phyloP scores from a whole-genome alignment of 92 coral and sea anemone species.

The Galaxea fascicularis region DNA sequence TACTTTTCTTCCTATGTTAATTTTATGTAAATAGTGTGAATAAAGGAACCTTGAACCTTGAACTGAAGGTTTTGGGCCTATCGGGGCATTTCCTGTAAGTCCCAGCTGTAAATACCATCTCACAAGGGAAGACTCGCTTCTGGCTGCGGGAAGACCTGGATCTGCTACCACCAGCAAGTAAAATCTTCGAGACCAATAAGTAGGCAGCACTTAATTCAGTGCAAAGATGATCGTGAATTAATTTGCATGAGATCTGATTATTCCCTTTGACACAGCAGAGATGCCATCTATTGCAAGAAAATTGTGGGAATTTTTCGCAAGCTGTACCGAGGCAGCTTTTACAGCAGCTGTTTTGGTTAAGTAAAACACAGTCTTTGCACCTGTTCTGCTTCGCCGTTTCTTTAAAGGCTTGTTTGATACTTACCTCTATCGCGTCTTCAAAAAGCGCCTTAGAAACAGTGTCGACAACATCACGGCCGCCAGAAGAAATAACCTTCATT shows the following conservation, averaged over 20 bases:
- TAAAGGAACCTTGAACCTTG: too few species aligned
- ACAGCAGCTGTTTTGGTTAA: neutral
- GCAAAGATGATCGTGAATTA: too few species aligned
- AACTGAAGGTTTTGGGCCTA: neutral
- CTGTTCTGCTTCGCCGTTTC: neutral
- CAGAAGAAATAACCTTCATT: neutral
- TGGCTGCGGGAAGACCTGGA: too few species aligned
- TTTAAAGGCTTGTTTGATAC: too few species aligned
- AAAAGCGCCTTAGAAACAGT: neutral
- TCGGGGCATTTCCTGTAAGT: neutral
- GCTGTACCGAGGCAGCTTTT: constrained; percentile 3
- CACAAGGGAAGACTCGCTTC: too few species aligned
- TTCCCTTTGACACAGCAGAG: neutral
- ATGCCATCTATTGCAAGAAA: neutral
- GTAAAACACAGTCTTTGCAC: neutral
- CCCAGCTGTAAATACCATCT: too few species aligned
- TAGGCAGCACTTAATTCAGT: too few species aligned
- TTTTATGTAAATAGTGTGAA: too few species aligned
- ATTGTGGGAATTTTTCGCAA: neutral
- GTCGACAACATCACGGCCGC: neutral
- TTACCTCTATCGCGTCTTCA: neutral
- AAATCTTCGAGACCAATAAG: too few species aligned
- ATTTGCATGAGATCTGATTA: neutral
- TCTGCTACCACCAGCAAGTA: too few species aligned
- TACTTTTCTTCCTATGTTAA: too few species aligned